Evolutionary conservation across 2,888 invertebrate genomes (phyloP).

Genomic region (Chouioia cunea): DNA sequence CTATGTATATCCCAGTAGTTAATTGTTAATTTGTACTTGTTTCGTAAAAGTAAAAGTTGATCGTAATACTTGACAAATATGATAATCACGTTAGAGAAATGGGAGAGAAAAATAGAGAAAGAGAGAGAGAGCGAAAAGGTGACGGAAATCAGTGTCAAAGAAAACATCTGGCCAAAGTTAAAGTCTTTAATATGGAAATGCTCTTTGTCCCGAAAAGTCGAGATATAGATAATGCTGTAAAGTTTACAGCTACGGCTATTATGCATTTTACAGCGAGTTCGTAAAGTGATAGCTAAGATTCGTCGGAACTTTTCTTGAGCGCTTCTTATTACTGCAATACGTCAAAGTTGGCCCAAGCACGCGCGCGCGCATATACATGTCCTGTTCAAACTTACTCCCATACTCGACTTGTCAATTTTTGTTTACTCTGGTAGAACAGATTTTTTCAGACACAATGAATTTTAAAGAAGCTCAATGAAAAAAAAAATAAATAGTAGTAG

Average conservation of each 20-base stretch:
- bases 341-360: slow-evolving; percentile 9
- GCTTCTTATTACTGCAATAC: slow-evolving; percentile 2
- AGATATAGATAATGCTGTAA: slow-evolving; percentile 7
- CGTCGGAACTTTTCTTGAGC: background rate
- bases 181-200: too few species aligned
- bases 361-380: slow-evolving; percentile 8
- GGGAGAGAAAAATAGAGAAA: too few species aligned
- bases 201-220: background rate
- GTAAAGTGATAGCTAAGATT: slow-evolving; percentile 11
- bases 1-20: too few species aligned
- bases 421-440: too few species aligned
- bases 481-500: background rate
- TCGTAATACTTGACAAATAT: too few species aligned
- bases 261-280: slow-evolving; percentile 27
- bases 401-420: background rate
- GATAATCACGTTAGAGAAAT: too few species aligned
- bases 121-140: too few species aligned
- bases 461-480: background rate
- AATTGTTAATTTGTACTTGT: too few species aligned
- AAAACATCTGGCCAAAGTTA: too few species aligned
- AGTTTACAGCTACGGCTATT: slow-evolving; percentile 22
- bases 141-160: too few species aligned
- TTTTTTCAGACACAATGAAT: background rate
- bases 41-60: too few species aligned
- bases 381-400: background rate